Conservation (phyloP, 2,888 invertebrate genomes). For the Venusia cambrica region DNA sequence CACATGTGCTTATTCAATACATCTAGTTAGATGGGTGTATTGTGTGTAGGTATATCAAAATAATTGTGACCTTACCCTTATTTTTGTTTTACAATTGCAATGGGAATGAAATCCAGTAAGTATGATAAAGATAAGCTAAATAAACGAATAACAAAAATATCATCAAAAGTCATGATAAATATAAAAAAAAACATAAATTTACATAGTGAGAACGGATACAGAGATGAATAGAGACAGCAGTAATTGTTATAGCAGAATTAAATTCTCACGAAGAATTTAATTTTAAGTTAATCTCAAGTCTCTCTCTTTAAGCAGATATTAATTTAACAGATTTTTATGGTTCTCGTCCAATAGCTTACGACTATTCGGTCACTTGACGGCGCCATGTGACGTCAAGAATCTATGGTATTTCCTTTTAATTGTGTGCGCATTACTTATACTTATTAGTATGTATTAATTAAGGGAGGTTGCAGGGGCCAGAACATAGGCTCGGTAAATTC, state of each 20-base stretch:
- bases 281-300: conserved; percentile 43
- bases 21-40: conserved; percentile 30
- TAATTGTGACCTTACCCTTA: conserved; percentile 31
- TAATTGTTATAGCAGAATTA: conserved; percentile 50
- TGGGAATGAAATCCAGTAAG: too few species aligned
- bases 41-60: conserved; percentile 30
- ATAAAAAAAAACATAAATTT: conserved; percentile 33
- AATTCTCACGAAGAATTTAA: conserved; percentile 51
- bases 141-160: conserved; percentile 1
- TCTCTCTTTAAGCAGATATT: conserved; percentile 46
- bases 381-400: conserved; percentile 25
- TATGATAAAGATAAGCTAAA: conserved; percentile 2
- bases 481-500: too few species aligned
- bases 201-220: conserved; percentile 30
- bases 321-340: conserved; percentile 45
- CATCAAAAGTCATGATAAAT: conserved; percentile 6
- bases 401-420: conserved; percentile 8
- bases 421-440: conserved; percentile 8
- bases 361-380: conserved; percentile 19
- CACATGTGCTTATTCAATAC: conserved; percentile 43
- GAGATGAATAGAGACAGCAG: conserved; percentile 33
- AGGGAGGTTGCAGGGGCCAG: too few species aligned
- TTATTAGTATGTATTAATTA: conserved; percentile 1
- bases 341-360: conserved; percentile 17
- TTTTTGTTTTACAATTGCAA: conserved; percentile 32